Conservation (phyloP, 2,113 vertebrate species). For the Anseranas semipalmata region DNA sequence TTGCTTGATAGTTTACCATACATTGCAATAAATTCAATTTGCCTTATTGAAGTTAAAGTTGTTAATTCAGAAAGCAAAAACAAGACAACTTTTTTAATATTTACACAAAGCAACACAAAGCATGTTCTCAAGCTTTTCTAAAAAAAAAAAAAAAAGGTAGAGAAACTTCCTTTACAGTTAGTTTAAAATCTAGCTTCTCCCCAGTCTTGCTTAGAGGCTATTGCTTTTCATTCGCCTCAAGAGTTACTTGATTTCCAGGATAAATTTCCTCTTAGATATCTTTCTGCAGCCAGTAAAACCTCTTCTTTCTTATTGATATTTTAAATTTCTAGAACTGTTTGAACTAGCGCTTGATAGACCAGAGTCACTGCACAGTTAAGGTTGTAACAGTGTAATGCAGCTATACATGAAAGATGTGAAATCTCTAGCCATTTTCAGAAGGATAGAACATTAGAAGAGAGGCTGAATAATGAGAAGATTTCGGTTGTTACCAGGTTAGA, state of each 20-base stretch:
- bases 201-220: neutral
- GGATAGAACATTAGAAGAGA: neutral
- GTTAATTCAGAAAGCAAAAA: neutral
- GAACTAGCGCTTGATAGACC: neutral
- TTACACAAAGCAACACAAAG: neutral
- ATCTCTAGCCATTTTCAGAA: neutral
- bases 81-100: neutral
- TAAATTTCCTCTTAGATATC: neutral
- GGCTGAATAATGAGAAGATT: neutral
- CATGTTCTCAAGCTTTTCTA: neutral
- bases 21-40: neutral
- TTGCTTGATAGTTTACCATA: neutral
- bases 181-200: neutral
- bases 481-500: constrained; percentile 1
- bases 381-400: neutral
- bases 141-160: neutral
- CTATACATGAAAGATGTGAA: neutral
- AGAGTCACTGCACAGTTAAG: neutral
- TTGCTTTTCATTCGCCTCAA: neutral
- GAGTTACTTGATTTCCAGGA: neutral
- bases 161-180: neutral
- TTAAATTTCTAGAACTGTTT: neutral
- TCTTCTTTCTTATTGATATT: neutral
- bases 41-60: neutral
- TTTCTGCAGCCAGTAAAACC: neutral